Conservation (phyloP, 1,140 invertebrate genomes). For the Drosophila elegans region DNA sequence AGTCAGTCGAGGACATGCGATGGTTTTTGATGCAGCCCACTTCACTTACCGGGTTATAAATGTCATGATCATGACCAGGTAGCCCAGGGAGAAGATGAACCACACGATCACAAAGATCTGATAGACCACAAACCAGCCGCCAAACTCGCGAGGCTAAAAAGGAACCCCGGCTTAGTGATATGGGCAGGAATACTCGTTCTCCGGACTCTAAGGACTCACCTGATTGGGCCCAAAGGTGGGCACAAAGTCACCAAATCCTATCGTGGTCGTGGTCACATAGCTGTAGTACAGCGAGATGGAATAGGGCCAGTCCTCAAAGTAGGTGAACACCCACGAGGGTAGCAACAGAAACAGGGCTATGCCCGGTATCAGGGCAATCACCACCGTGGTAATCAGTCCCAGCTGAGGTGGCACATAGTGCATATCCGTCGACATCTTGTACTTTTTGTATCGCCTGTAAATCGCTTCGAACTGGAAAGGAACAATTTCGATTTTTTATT, state of each 20-base stretch:
- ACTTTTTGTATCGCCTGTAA: conserved; percentile 91
- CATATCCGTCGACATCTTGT: conserved; percentile 86
- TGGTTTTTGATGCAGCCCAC: neutral
- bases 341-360: conserved; percentile 96
- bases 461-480: conserved; percentile 88
- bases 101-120: conserved; percentile 87
- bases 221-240: conserved; percentile 86
- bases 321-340: conserved; percentile 94
- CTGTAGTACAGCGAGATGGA: conserved; percentile 96
- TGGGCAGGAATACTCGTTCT: no score
- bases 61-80: conserved; percentile 95
- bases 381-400: conserved; percentile 90
- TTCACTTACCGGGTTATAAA: conserved; percentile 89
- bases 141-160: conserved; percentile 72
- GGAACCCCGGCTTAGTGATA: neutral
- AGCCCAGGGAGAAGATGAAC: conserved; percentile 96
- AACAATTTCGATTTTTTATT: no score
- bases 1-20: conserved; percentile 40
- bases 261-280: conserved; percentile 96
- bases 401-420: conserved; percentile 89
- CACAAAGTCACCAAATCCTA: conserved; percentile 97
- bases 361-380: conserved; percentile 93
- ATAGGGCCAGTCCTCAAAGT: conserved; percentile 95
- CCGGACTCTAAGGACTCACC: conserved; percentile 85
- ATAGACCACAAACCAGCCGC: conserved; percentile 82